Conservation (phyloP, 1,140 invertebrate species). For the Drosophila repleta region DNA sequence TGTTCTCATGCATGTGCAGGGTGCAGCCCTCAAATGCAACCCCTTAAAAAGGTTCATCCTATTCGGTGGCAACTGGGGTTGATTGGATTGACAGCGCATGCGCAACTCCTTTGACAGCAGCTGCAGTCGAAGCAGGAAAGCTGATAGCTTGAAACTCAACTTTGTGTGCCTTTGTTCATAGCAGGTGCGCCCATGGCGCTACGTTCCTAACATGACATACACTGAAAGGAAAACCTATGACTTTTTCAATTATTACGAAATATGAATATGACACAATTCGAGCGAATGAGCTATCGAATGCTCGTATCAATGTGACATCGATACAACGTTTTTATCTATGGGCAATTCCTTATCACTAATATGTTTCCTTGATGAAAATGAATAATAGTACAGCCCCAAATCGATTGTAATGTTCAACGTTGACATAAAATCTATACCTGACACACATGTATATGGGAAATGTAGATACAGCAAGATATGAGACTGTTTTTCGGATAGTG, state of each 20-base stretch:
- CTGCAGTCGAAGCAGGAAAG: slow-evolving; percentile 15
- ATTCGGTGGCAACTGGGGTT: slow-evolving; percentile 5
- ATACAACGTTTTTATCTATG: slow-evolving; percentile 2
- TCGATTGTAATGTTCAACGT: neutral
- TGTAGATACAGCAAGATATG: neutral
- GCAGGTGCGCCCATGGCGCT: slow-evolving; percentile 4
- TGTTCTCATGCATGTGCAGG: slow-evolving; percentile 18
- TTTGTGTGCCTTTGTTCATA: slow-evolving; percentile 4
- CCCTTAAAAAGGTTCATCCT: slow-evolving; percentile 23
- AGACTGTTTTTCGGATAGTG: neutral
- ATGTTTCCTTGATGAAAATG: neutral
- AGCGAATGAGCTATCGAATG: neutral
- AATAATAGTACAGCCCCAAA: neutral
- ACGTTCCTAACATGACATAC: neutral
- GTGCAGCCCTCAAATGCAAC: slow-evolving; percentile 54
- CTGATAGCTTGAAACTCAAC: slow-evolving; percentile 6
- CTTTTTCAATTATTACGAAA: neutral
- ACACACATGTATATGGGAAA: no score
- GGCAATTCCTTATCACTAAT: neutral
- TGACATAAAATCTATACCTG: neutral
- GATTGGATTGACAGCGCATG: slow-evolving; percentile 1
- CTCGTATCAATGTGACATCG: slow-evolving; percentile 1
- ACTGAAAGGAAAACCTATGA: neutral
- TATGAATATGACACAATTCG: neutral
- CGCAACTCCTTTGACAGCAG: slow-evolving; percentile 23